Conservation (phyloP, 2,113 vertebrate genomes). For the Dicaeum eximium region DNA sequence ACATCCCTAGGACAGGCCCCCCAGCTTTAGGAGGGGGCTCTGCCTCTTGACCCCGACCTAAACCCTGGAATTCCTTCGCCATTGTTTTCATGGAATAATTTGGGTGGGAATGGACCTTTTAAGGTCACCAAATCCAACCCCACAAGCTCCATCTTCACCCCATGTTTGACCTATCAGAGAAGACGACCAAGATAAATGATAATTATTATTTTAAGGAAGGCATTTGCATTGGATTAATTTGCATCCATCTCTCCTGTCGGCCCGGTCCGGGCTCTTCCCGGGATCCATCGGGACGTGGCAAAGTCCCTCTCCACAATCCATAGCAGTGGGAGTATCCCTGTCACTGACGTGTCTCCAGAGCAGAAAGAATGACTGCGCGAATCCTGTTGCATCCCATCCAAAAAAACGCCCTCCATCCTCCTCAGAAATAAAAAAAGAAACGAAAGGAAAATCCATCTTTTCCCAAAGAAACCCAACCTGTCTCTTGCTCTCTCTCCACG, state of each 20-base stretch:
- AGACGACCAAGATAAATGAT: background rate
- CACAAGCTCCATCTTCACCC: background rate
- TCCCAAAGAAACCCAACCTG: background rate
- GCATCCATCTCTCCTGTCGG: background rate
- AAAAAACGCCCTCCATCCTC: background rate
- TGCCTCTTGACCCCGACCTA: background rate
- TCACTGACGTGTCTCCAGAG: background rate
- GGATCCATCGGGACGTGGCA: background rate
- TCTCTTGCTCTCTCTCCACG: conserved; percentile 12
- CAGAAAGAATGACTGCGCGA: background rate
- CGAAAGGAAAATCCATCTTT: background rate
- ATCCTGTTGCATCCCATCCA: background rate
- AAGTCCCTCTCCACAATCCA: background rate
- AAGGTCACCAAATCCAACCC: background rate
- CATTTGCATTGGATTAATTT: conserved; percentile 2
- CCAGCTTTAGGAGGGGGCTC: background rate
- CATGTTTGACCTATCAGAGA: background rate
- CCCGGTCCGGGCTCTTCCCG: background rate
- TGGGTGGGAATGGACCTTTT: background rate
- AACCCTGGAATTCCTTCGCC: background rate
- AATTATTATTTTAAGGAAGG: background rate
- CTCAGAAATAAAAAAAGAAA: background rate
- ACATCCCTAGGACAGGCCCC: background rate
- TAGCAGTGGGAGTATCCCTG: background rate
- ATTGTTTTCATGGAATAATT: background rate